Conservation (phyloP, 2,113 vertebrate genomes). For the Brachyhypopomus occidentalis region DNA sequence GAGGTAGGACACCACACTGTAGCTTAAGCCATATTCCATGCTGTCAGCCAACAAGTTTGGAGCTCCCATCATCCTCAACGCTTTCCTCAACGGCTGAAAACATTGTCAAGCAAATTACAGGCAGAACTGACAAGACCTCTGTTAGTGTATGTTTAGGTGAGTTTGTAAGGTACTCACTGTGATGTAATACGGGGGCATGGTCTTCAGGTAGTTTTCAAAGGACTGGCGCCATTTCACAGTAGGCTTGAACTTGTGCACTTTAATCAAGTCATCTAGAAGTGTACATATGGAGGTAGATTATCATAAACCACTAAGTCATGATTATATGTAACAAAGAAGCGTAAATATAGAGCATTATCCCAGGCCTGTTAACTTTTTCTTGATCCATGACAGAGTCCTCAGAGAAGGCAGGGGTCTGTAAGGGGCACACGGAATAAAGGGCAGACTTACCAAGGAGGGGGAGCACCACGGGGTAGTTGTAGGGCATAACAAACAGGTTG, state of each 20-base stretch:
- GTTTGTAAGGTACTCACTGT: slow-evolving; percentile 32
- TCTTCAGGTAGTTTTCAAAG: slow-evolving; percentile 97
- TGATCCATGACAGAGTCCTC: too few species aligned
- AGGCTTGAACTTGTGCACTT: slow-evolving; percentile 97
- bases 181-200: slow-evolving; percentile 90
- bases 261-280: slow-evolving; percentile 89
- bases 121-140: background rate
- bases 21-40: slow-evolving; percentile 96
- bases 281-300: background rate
- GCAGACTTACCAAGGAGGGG: slow-evolving; percentile 86
- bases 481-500: slow-evolving; percentile 98
- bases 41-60: slow-evolving; percentile 95
- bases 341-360: background rate
- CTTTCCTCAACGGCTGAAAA: slow-evolving; percentile 89
- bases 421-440: background rate
- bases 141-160: background rate
- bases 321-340: background rate
- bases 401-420: too few species aligned
- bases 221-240: slow-evolving; percentile 94
- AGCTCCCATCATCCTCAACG: slow-evolving; percentile 94
- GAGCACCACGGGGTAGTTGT: slow-evolving; percentile 95
- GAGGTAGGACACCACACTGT: slow-evolving; percentile 96
- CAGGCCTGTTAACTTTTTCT: background rate
- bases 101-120: background rate
- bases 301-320: background rate